Conservation (phyloP, 1,140 invertebrate species). For the Drosophila orosa region DNA sequence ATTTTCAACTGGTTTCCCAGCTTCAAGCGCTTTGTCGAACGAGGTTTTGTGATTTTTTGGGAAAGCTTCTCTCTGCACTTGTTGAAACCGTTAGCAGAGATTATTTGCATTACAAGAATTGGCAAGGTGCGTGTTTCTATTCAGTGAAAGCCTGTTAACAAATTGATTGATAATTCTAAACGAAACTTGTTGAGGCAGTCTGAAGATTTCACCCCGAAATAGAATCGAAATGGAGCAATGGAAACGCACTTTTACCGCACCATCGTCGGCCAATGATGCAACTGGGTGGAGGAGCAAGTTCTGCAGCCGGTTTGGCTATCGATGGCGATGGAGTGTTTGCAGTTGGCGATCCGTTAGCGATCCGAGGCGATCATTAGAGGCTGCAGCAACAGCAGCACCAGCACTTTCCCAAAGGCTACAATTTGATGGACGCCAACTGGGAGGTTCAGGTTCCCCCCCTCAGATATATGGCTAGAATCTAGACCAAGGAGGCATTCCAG, state of each 20-base stretch:
- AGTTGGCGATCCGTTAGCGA: conserved; percentile 31
- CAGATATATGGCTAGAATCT: conserved; percentile 28
- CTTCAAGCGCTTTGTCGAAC: conserved; percentile 32
- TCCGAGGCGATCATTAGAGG: conserved; percentile 38
- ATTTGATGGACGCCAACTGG: conserved; percentile 51
- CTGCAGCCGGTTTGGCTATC: conserved; percentile 51
- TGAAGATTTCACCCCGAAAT: conserved; percentile 46
- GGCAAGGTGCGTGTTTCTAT: conserved; percentile 29
- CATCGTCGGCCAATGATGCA: conserved; percentile 56
- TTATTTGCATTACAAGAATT: conserved; percentile 20
- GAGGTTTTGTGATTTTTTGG: conserved; percentile 30
- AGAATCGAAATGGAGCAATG: conserved; percentile 52
- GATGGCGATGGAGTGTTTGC: conserved; percentile 20
- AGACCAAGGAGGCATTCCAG: conserved; percentile 42
- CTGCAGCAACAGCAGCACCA: conserved; percentile 12
- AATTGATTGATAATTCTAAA: conserved; percentile 57
- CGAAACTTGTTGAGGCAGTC: conserved; percentile 45
- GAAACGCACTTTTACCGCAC: conserved; percentile 68
- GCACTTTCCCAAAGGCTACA: conserved; percentile 62
- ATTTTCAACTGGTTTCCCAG: conserved; percentile 39
- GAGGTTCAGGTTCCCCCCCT: conserved; percentile 35
- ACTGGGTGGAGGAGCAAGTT: conserved; percentile 32
- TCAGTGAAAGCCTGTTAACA: conserved; percentile 65
- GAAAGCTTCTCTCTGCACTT: conserved; percentile 35
- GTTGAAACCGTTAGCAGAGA: conserved; percentile 42